Evolutionary conservation across 2,797 vertebrate genomes (phyloP), one percentile per base, ranked within the genome.

Genomic region (Sorex maritimensis): DNA sequence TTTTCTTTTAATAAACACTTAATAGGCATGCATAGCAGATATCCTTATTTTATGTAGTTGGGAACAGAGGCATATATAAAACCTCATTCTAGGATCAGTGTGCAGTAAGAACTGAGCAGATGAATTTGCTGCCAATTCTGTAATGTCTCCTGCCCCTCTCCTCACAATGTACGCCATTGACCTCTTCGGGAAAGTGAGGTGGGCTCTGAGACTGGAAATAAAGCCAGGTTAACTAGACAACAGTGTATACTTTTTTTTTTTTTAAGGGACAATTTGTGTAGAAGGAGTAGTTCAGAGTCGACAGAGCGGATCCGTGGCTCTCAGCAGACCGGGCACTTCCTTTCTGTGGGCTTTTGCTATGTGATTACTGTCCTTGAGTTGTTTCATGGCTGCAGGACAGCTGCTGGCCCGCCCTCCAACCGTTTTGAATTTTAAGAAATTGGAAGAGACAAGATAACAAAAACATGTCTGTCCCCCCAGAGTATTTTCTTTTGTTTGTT

Each of bases 241-340:
- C 21, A 19, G 21, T 61, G 4, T 61, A 61, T 61, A 38, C 74
- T 44, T 38, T 28, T 69, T 58, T 73, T 85, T 85, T 28, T 44
- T 6, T 15, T 17, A 61, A 67, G 83, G 26, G 55, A 34, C 17
- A 24, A 44, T 1, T 10, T 8, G 72, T 30, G 2, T 55, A 38
- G 49, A 52, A 88, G 52, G 46, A 10, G n/a, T 30, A 24, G 67
- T 55, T 24, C 15, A 38, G 12, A 8, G 0, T 26, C 10, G 23
- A 12, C 5, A 19, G 2, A 24, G 28, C 34, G 15, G 19, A 23
- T 44, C 4, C 23, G 1, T 24, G 6, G 19, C 24, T 14, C 17
- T n/a, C 46, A 21, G 72, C 0, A 0, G 7, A 6, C 3, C 13
- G 26, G 30, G 24, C 14, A 0, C 11, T 46, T 55, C 69, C 1